Evolutionary conservation across 2,113 vertebrate species (phyloP).

Genomic region (human (Homo sapiens)): GRCh38 chr9:17987001-17987500

Average conservation of each 20-base stretch:
- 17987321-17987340: neutral
- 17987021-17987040: constrained; percentile 54
- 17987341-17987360: neutral
- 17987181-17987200: neutral
- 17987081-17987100: constrained; percentile 49
- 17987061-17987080: neutral
- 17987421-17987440: neutral
- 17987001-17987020: constrained; percentile 75
- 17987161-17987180: neutral
- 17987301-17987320: neutral
- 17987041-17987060: neutral
- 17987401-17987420: neutral
- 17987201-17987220: neutral
- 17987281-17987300: neutral
- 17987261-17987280: neutral
- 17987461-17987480: neutral
- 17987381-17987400: neutral
- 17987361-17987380: neutral
- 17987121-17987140: neutral
- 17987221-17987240: neutral
- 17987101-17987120: constrained; percentile 24
- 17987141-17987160: neutral
- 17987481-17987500: neutral
- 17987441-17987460: neutral
- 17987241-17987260: neutral